phyloP scores from a whole-genome alignment of 2,113 vertebrate species.

The Sapajus apella region DNA sequence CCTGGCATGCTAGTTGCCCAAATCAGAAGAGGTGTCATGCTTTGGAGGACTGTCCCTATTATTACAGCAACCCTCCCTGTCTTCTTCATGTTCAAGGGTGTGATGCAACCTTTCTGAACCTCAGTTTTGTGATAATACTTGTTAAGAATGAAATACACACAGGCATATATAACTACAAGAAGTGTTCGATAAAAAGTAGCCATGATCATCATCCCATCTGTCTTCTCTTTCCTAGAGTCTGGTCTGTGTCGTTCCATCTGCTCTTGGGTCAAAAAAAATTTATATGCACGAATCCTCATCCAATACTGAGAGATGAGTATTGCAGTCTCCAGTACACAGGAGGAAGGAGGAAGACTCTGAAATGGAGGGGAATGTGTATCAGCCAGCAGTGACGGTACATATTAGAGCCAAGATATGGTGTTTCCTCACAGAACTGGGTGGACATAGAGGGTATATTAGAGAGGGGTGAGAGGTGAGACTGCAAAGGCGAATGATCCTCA shows the following conservation, averaged over 20 bases:
- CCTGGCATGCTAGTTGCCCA: background rate
- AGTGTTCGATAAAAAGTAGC: background rate
- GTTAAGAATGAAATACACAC: background rate
- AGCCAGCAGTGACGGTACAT: background rate
- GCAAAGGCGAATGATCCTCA: background rate
- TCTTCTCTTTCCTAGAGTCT: background rate
- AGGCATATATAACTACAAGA: background rate
- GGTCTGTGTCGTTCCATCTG: background rate
- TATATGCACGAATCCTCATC: background rate
- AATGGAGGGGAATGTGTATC: background rate
- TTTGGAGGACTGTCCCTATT: background rate
- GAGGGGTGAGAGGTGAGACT: background rate
- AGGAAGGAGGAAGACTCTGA: background rate
- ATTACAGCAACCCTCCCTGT: background rate
- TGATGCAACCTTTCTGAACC: background rate
- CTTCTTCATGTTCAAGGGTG: background rate
- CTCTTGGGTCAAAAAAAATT: background rate
- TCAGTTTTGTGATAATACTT: background rate
- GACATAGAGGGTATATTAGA: background rate
- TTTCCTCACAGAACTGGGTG: background rate
- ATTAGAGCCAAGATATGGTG: background rate
- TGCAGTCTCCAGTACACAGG: background rate
- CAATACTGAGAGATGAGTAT: background rate
- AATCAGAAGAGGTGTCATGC: background rate
- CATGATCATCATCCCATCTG: background rate